These are phyloP conservation scores for Chelonus formosanus DNA, from an alignment of 2,888 invertebrate genomes.

Conservation along the genomic window DNA sequence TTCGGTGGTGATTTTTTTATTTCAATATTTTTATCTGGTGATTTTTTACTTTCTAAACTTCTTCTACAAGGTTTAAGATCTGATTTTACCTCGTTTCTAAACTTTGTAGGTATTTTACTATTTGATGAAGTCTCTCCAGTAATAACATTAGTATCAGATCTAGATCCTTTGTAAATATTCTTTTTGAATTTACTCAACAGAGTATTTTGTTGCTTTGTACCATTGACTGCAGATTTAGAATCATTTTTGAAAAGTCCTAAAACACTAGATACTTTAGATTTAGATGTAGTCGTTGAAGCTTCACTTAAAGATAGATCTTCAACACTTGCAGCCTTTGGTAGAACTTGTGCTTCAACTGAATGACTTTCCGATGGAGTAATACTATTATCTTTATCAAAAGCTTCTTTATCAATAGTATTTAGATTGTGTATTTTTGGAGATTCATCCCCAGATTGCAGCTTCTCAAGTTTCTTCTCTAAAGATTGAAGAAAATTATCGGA, in stretches of 20 bases:
- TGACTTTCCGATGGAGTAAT: constrained; percentile 46
- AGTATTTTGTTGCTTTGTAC: constrained; percentile 43
- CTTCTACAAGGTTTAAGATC: constrained; percentile 46
- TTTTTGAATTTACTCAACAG: constrained; percentile 69
- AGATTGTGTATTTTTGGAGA: constrained; percentile 54
- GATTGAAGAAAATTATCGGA: constrained; percentile 74
- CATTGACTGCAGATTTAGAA: constrained; percentile 42
- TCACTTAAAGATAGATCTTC: constrained; percentile 71
- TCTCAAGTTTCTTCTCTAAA: constrained; percentile 72
- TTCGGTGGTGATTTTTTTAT: constrained; percentile 47
- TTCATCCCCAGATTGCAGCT: constrained; percentile 58
- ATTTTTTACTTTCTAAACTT: constrained; percentile 41
- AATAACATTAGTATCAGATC: constrained; percentile 46
- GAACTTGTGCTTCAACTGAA: constrained; percentile 67
- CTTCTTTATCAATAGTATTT: constrained; percentile 66
- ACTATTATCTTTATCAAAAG: constrained; percentile 51
- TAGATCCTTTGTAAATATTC: constrained; percentile 62
- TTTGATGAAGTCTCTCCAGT: constrained; percentile 38
- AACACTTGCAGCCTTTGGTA: constrained; percentile 77
- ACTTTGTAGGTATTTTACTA: constrained; percentile 59
- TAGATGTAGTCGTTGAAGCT: constrained; percentile 65
- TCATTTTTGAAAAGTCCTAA: constrained; percentile 79
- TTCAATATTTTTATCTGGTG: constrained; percentile 40
- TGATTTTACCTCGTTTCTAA: constrained; percentile 38
- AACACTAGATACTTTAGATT: constrained; percentile 78